These are phyloP conservation scores for Rhamphomyia laevipes DNA, from an alignment of 2,888 invertebrate species.

Conservation along the genomic window DNA sequence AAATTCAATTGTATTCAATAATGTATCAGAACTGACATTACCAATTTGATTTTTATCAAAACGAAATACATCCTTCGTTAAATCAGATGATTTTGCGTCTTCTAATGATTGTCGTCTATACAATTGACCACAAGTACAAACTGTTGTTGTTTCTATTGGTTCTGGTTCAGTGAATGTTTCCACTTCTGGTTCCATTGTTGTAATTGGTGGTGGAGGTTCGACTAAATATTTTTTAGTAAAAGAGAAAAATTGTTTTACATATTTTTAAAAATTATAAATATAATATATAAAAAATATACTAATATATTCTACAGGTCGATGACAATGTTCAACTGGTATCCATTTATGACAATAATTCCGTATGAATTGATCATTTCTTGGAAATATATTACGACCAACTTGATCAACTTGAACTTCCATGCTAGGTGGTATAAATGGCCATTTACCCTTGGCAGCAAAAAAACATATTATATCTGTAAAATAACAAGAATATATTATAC, in stretches of 20 bases:
- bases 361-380: conserved; percentile 29
- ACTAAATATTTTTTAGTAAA: neutral
- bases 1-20: conserved; percentile 32
- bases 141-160: neutral
- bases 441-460: conserved; percentile 36
- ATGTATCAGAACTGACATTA: conserved; percentile 32
- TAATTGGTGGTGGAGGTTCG: conserved; percentile 4
- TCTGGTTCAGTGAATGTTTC: conserved; percentile 19
- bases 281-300: conserved; percentile 20
- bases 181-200: conserved; percentile 20
- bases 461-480: conserved; percentile 32
- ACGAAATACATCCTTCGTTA: neutral
- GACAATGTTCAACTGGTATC: conserved; percentile 33
- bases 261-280: neutral
- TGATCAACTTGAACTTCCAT: conserved; percentile 31
- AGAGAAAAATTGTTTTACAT: no score
- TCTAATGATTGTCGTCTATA: neutral
- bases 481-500: neutral
- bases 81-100: neutral
- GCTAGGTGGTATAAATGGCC: conserved; percentile 34
- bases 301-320: conserved; percentile 21
- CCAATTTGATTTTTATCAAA: conserved; percentile 19
- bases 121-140: neutral
- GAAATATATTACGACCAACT: conserved; percentile 28
- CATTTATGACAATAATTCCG: conserved; percentile 31